Evolutionary conservation across 2,888 invertebrate species (phyloP).

Genomic region (Brachyopa scutellaris): DNA sequence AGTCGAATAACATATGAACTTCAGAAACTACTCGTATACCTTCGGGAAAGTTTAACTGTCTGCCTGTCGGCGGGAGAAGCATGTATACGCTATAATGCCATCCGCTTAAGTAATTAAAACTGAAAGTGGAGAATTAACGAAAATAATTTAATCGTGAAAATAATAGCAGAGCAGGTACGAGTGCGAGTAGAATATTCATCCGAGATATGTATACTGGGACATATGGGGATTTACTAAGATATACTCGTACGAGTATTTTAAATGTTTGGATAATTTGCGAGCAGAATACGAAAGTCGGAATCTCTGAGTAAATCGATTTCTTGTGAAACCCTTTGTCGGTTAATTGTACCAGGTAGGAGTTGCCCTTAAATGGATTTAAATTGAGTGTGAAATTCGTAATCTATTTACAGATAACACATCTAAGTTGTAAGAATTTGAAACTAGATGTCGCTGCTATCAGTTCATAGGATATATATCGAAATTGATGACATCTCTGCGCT

Average conservation of each 20-base stretch:
- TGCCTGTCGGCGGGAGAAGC: slow-evolving; percentile 37
- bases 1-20: slow-evolving; percentile 68
- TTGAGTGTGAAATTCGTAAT: too few species aligned
- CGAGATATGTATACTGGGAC: slow-evolving; percentile 7
- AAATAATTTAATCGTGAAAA: slow-evolving; percentile 70
- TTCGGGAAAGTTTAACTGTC: slow-evolving; percentile 65
- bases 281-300: slow-evolving; percentile 20
- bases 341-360: too few species aligned
- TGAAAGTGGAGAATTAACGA: slow-evolving; percentile 71
- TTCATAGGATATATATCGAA: too few species aligned
- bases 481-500: too few species aligned
- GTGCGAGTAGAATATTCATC: slow-evolving; percentile 17
- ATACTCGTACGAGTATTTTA: not conserved
- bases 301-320: not conserved
- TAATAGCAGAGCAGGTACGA: slow-evolving; percentile 33
- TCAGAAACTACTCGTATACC: slow-evolving; percentile 53
- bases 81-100: slow-evolving; percentile 55
- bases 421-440: too few species aligned
- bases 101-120: slow-evolving; percentile 72
- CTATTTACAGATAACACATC: too few species aligned
- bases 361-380: too few species aligned
- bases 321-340: too few species aligned
- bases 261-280: slow-evolving; percentile 40
- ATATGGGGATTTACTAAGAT: slow-evolving; percentile 37
- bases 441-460: too few species aligned